A percentile compares a stretch with the other conserved stretches of the same genome.
phyloP scores from a whole-genome alignment of 2,113 vertebrate genomes.

The Sphyrna mokarran region DNA sequence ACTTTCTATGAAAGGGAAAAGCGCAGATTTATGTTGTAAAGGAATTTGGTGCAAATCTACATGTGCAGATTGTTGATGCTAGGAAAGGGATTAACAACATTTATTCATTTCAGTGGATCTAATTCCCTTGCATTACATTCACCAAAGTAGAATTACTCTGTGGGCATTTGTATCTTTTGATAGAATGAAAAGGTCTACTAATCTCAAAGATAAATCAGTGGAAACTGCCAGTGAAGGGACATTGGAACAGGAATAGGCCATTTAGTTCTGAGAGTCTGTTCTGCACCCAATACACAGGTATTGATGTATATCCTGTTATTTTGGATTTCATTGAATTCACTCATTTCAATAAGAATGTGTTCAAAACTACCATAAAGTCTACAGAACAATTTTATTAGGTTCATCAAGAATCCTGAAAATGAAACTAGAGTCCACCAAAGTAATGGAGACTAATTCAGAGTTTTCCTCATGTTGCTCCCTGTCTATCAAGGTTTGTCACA shows the following conservation, averaged over 20 bases:
- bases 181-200: not conserved
- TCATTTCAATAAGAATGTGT: not conserved
- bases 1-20: not conserved
- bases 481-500: not conserved
- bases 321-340: not conserved
- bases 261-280: not conserved
- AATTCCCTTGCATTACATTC: not conserved
- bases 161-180: not conserved
- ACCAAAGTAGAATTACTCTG: not conserved
- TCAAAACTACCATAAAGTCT: not conserved
- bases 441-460: not conserved
- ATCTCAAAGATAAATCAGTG: not conserved
- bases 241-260: not conserved
- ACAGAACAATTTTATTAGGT: not conserved
- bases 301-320: not conserved
- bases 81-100: not conserved
- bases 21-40: not conserved
- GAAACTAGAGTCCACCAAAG: not conserved
- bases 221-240: not conserved
- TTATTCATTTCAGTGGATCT: not conserved
- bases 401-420: not conserved
- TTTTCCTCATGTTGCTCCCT: not conserved
- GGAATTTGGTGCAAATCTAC: not conserved
- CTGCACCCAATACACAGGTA: not conserved
- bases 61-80: not conserved